These are phyloP conservation scores for Spondyliosoma cantharus DNA, from an alignment of 2,797 vertebrate species.

Conservation along the genomic window DNA sequence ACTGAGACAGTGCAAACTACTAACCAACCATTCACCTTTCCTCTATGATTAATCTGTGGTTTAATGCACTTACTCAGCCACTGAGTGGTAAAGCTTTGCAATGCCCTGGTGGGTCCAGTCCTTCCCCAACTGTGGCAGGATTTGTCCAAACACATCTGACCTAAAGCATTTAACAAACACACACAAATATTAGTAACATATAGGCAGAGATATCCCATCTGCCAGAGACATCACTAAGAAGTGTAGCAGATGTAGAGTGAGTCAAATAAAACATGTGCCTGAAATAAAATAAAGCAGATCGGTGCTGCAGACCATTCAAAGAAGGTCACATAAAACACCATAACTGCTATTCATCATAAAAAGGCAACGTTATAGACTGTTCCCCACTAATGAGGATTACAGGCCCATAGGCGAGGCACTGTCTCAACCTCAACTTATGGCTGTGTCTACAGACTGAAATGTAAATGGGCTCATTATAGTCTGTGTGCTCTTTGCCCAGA, in stretches of 20 bases:
- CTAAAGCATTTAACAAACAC: conserved; percentile 75
- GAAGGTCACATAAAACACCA: conserved; percentile 44
- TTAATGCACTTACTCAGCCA: conserved; percentile 92
- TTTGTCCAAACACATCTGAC: conserved; percentile 98
- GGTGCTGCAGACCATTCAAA: conserved; percentile 23
- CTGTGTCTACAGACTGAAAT: conserved; percentile 68
- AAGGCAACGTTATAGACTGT: conserved; percentile 49
- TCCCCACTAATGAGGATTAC: conserved; percentile 76
- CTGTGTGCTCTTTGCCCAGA: conserved; percentile 56
- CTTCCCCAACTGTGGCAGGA: conserved; percentile 97
- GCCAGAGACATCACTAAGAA: conserved; percentile 1
- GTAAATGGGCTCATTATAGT: conserved; percentile 85
- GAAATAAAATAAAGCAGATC: conserved; percentile 17
- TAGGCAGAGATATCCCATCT: conserved; percentile 25
- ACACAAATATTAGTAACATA: conserved; percentile 23
- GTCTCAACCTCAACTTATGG: conserved; percentile 49
- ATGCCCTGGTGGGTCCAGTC: conserved; percentile 99
- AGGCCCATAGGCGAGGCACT: conserved; percentile 28
- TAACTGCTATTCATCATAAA: conserved; percentile 54
- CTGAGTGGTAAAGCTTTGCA: conserved; percentile 97
- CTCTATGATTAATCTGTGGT: conserved; percentile 55
- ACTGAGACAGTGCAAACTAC: conserved; percentile 55
- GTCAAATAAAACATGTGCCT: not conserved
- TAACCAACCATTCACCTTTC: conserved; percentile 44
- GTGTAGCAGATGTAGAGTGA: conserved; percentile 2